Evolutionary conservation across 2,797 vertebrate species (phyloP), one percentile per base, ranked within the genome.

Genomic region (Tympanoctomys barrerae): DNA sequence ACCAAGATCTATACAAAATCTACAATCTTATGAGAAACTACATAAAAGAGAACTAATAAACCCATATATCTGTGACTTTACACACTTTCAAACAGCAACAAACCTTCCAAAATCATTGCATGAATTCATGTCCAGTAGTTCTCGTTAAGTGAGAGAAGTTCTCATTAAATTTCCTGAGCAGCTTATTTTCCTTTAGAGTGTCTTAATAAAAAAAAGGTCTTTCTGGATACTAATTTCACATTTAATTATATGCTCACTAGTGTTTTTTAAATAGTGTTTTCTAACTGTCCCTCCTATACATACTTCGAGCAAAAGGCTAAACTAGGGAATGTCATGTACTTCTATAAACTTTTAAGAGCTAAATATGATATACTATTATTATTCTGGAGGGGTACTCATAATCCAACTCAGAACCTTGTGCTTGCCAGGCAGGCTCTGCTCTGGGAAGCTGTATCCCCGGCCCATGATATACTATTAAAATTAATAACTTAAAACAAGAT

Each of bases 251-350:
- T 49, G 36, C 54, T n/a, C 24, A 49, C 11, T 19, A 42, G 39
- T 86, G 22, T 82, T 42, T 73, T 73, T 42, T 39, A 12, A 18
- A 21, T 10, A 42, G 36, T 39, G 70, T 73, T 87, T 87, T 84
- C 64, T 49, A 78, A 36, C 57, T 68, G 16, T 79, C 21, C 18
- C 11, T 83, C 24, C 36, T 75, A 18, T 12, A 90, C 31, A 73
- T 79, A 52, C 68, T 89, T 16, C 18, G 14, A 94, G 79, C 46
- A 95, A 89, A 87, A 83, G 68, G 42, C 42, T 62, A 88, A 87
- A 46, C 26, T 14, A 82, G 70, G 31, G 52, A 94, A 33, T 59
- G 46, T 39, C 36, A 75, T 59, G 80, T 39, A 62, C 11, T 24
- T 62, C 7, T 18, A 78, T 66, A 90, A 96, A 83, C 22, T 77